Conservation (phyloP, 2,888 invertebrate genomes). For the Galerucella nymphaeae region DNA sequence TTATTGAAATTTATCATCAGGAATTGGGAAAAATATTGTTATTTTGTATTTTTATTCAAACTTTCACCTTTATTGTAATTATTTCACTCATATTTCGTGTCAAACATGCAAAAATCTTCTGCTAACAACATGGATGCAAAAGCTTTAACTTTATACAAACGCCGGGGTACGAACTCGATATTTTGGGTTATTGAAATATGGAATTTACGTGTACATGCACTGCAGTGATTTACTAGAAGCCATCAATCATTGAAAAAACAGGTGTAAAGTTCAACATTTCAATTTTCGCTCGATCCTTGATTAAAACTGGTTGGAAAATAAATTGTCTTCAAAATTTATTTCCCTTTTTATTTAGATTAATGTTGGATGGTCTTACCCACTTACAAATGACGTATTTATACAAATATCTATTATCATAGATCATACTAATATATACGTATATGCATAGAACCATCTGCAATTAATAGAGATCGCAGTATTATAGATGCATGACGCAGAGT, state of each 20-base stretch:
- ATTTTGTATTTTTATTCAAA: no score
- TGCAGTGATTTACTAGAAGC: not conserved
- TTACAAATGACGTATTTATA: no score
- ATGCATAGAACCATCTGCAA: not conserved
- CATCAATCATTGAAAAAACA: not conserved
- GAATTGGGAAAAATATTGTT: no score
- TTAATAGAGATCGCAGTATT: not conserved
- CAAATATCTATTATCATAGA: no score
- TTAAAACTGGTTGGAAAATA: not conserved
- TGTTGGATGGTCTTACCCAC: no score
- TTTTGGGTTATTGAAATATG: constrained; percentile 3
- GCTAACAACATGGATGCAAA: not conserved
- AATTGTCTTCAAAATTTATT: no score
- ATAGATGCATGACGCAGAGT: not conserved
- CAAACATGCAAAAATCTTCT: not conserved
- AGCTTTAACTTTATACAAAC: not conserved
- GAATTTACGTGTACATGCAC: not conserved
- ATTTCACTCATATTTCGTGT: not conserved
- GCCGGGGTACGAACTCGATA: not conserved
- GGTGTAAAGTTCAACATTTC: not conserved
- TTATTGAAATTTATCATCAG: no score
- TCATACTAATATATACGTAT: not conserved
- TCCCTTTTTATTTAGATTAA: no score
- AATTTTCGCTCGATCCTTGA: not conserved
- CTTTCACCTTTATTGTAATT: no score